phyloP scores from a whole-genome alignment of 2,797 vertebrate genomes.

The Ambastaia sidthimunki region DNA sequence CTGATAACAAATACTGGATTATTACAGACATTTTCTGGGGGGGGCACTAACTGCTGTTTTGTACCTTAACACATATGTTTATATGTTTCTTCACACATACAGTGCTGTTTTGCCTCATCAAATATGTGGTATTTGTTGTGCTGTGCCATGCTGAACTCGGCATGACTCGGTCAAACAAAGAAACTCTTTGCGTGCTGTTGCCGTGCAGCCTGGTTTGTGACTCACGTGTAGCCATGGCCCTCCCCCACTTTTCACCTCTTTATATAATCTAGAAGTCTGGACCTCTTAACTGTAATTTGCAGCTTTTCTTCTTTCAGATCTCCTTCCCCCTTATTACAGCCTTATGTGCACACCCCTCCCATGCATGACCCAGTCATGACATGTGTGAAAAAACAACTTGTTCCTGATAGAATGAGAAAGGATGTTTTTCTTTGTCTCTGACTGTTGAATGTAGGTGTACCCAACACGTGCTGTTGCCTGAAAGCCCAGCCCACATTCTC shows the following conservation, averaged over 20 bases:
- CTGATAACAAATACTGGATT: neutral
- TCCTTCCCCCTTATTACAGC: conserved; percentile 7
- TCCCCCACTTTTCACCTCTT: conserved; percentile 56
- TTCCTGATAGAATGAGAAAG: conserved; percentile 68
- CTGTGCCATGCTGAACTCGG: conserved; percentile 45
- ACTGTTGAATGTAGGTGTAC: conserved; percentile 45
- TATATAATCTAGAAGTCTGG: conserved; percentile 64
- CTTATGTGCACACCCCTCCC: neutral
- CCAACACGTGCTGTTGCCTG: conserved; percentile 53
- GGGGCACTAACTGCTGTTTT: no score
- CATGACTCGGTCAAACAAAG: conserved; percentile 60
- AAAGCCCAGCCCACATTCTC: conserved; percentile 45
- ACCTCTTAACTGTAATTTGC: conserved; percentile 15
- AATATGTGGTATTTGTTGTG: conserved; percentile 10
- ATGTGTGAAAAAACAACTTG: conserved; percentile 68
- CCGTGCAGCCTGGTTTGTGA: conserved; percentile 13
- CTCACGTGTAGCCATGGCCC: conserved; percentile 71
- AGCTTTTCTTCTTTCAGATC: conserved; percentile 30
- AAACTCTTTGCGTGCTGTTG: conserved; percentile 49
- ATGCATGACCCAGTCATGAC: conserved; percentile 56
- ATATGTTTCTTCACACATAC: neutral
- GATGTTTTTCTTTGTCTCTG: conserved; percentile 47
- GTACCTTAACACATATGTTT: neutral
- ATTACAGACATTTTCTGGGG: neutral
- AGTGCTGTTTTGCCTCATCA: conserved; percentile 8